Evolutionary conservation across 2,113 vertebrate genomes (phyloP), one percentile per base, ranked within the genome.

Genomic region (Terrapene triunguis): DNA sequence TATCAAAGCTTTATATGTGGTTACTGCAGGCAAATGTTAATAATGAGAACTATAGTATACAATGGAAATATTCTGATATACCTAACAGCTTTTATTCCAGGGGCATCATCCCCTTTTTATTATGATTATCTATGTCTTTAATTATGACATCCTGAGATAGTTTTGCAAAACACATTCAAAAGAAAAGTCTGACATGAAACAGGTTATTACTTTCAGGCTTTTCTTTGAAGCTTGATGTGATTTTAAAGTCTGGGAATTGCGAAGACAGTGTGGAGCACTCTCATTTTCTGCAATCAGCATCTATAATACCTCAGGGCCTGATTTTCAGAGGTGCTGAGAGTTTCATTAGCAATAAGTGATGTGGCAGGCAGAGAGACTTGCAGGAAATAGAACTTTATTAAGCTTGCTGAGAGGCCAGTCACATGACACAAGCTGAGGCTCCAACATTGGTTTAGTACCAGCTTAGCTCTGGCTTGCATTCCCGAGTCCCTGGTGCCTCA

Each of bases 331-430:
- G 11, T 24, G 0, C 8, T 38, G 65, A 72, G 19, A 22, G 65
- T 9, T 72, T 72, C 65, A 72, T 72, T 72, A 72, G n/a, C n/a
- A 72, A 38, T 72, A 72, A 72, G 5, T 54, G 1, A 69, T 9
- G 6, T 0, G 0, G 7, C 6, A 44, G 22, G 2, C 5, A 16
- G 1, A 1, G 6, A 82, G 38, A 85, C 82, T 2, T 14, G 35
- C n/a, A 80, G 87, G n/a, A 90, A 95, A 80, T 8, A 88, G 2
- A 35, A n/a, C 25, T 47, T 10, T 50, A 8, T 19, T 54, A 85
- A 84, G 12, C 14, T 48, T 0, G 0, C 12, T 22, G 74, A 3
- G 17, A 81, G 42, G 10, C 7, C 80, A 38, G 85, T 79, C 2
- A 7, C 0, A 0, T 72, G 50, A 65, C 32, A 87, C 80, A 57